Base-by-base conservation (phyloP, 2,888 invertebrate genomes). In the Chironomus riparius region DNA sequence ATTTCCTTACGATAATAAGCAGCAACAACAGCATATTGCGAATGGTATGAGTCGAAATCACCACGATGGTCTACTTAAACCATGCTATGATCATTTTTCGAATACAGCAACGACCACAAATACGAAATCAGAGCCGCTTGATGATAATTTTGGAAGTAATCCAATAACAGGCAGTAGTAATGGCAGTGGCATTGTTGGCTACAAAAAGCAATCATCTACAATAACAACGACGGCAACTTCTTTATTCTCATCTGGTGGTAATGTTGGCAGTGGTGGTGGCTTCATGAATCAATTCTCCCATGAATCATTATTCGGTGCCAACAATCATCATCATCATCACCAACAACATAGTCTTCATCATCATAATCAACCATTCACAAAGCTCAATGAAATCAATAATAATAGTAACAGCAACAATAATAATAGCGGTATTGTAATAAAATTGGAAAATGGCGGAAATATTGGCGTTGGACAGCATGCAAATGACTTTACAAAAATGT, bases 221-320 rank as follows among this genome's bases (percentile, higher is more conserved):
- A 38, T 38, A 38, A 38, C 38, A 38, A 38, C 38, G 38, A 38
- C 38, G 10, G 38, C 38, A 38, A 10, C 38, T 38, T 38, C 38
- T 38, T 15, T 56, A 7, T 56, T 56, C 56, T 56, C 56, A 15
- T 56, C 56, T 56, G 7, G 18, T 6, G 56, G 56, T 18, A 50
- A 50, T 15, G 15, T n/a, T 1, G 15, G 50, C 50, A 56, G 7
- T 56, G 56, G 56, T 56, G 56, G 68, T 68, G 74, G 69, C 28
- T 76, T 76, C n/a, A 76, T 76, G 76, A 76, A 76, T 69, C 76
- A 68, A 68, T 76, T 76, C 38, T 22, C 76, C 13, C 76, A 74
- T 68, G 65, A 65, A 47, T 68, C 65, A 74, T 48, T 68, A 24
- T 65, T 68, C 68, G 68, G 68, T 74, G 74, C 65, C 65, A 68